Conservation (phyloP, 2,113 vertebrate genomes). For the Eolophus roseicapilla region DNA sequence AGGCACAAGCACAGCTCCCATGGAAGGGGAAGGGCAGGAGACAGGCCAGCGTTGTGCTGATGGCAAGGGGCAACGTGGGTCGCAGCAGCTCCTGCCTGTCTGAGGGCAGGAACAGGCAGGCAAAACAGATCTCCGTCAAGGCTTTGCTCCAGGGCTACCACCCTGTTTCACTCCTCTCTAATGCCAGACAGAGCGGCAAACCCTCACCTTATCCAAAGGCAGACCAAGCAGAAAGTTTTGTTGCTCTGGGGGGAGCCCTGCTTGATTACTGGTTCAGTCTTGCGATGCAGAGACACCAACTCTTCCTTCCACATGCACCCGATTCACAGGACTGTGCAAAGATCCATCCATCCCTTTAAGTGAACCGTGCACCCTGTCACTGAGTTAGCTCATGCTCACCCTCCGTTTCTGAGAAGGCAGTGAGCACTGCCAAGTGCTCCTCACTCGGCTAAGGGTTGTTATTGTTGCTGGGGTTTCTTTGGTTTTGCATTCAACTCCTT, state of each 20-base stretch:
- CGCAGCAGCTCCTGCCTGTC: accelerated
- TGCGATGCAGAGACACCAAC: accelerated
- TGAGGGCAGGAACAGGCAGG: too few relatives aligned
- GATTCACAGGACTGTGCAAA: accelerated
- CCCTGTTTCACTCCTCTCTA: neutral
- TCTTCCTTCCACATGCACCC: neutral
- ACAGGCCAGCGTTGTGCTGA: neutral
- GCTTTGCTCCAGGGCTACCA: neutral
- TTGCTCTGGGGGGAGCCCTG: neutral
- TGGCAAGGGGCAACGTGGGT: accelerated
- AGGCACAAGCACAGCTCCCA: neutral
- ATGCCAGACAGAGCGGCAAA: accelerated
- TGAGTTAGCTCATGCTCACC: neutral
- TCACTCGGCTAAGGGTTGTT: neutral
- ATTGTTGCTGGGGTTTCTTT: neutral
- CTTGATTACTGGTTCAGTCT: neutral
- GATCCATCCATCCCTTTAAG: accelerated
- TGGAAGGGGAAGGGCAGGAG: neutral
- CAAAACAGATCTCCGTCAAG: accelerated
- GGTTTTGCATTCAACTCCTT: neutral
- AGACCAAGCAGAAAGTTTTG: neutral
- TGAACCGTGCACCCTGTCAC: accelerated
- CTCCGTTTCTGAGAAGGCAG: neutral
- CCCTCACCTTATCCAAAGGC: neutral
- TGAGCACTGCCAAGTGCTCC: neutral